These are phyloP conservation scores for Clavelina lepadiformis DNA, from an alignment of 23 tunicate genomes.

Conservation along the genomic window DNA sequence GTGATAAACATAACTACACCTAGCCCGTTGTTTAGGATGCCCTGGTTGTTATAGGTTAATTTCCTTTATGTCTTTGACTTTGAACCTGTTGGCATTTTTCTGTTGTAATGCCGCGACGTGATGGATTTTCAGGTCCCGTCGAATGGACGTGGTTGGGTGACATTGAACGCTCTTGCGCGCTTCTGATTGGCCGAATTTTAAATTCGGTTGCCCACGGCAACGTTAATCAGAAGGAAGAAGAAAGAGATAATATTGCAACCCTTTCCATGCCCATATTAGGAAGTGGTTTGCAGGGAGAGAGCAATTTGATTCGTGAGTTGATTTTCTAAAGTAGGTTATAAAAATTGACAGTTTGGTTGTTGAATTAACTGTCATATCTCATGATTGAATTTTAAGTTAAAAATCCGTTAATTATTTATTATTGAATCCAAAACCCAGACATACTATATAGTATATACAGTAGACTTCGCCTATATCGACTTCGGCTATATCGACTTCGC, in stretches of 20 bases:
- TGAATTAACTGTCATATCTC: no score
- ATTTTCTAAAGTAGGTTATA: no score
- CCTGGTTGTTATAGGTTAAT: no score
- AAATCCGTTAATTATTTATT: no score
- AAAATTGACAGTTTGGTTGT: no score
- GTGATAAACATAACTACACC: neutral
- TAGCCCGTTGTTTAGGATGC: neutral
- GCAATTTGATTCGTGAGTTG: slow-evolving; percentile 5
- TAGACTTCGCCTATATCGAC: no score
- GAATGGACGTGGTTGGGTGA: slow-evolving; percentile 59
- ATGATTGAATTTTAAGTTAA: no score
- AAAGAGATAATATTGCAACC: slow-evolving; percentile 5
- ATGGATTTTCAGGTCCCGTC: slow-evolving; percentile 6
- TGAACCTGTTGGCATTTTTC: no score
- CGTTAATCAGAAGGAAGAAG: slow-evolving; percentile 14
- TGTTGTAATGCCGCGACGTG: neutral
- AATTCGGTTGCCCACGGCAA: slow-evolving; percentile 32
- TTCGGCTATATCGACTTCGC: no score
- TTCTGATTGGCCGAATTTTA: slow-evolving; percentile 66
- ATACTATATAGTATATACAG: no score
- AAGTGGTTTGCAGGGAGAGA: slow-evolving; percentile 22
- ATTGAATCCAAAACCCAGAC: no score
- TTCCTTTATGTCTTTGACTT: no score
- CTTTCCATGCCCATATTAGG: slow-evolving; percentile 9
- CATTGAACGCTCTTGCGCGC: slow-evolving; percentile 63